Evolutionary conservation across 2,888 invertebrate genomes (phyloP), one percentile per base, ranked within the genome.

Genomic region (Idaea biselata): DNA sequence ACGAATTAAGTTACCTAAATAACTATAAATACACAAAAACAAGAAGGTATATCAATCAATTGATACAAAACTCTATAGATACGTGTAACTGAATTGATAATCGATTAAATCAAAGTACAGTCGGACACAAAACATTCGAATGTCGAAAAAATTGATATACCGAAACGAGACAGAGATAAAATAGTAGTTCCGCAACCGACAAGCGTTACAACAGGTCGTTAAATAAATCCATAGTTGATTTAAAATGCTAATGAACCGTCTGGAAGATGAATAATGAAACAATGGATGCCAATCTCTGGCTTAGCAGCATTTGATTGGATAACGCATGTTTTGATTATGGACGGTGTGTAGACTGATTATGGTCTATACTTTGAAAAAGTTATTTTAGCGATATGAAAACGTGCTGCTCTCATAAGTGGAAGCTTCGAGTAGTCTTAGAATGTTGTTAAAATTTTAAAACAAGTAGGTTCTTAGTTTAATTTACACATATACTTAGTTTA

Each of bases 201-300:
- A 60, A 60, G 58, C 65, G 69, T 70, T 70, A 74, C 76, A 70
- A 74, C 72, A 74, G 76, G 72, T 76, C 76, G 67, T 68, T 67
- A 67, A 80, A 81, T 85, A 85, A 87, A 87, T 87, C 86, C 86
- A 87, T 88, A 87, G 75, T 82, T 80, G 80, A 88, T 89, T 87
- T 90, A 87, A 89, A 89, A 89, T 90, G 89, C 83, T 88, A 89
- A 90, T 89, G 80, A 78, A 66, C 73, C 82, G 87, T 86, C 88
- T 88, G 85, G 80, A 75, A 76, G 77, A 87, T 89, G 87, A 89
- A 89, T 89, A 88, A 89, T 88, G 79, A 84, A 86, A 79, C 77
- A 77, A 75, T 78, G 78, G 82, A 84, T 86, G 83, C 78, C 69
- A 79, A 83, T 85, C 82, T 77, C 71, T 73, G 77, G 77, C 79